Evolutionary conservation across 2,113 vertebrate species (phyloP).

Genomic region (Balaeniceps rex): DNA sequence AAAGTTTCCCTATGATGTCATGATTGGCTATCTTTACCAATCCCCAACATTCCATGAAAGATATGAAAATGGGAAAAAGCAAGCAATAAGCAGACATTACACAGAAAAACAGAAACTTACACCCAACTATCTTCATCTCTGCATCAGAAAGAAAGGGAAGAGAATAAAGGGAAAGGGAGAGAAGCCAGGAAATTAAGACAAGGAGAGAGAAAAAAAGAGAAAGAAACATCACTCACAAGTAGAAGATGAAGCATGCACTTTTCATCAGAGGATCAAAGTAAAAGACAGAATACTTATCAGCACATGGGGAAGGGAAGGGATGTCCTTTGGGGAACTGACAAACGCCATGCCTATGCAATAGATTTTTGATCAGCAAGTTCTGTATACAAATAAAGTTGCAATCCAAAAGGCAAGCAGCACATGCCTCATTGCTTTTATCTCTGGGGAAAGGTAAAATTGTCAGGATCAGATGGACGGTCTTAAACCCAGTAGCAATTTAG

Average conservation of each 20-base stretch:
- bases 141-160: conserved; percentile 74
- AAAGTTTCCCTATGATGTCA: conserved; percentile 8
- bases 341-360: conserved; percentile 48
- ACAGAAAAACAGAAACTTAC: conserved; percentile 81
- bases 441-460: conserved; percentile 29
- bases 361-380: conserved; percentile 46
- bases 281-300: conserved; percentile 64
- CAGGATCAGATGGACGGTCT: neutral
- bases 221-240: conserved; percentile 69
- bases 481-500: neutral
- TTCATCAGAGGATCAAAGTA: conserved; percentile 70
- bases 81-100: conserved; percentile 72
- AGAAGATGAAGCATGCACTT: conserved; percentile 70
- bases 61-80: conserved; percentile 67
- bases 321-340: conserved; percentile 48
- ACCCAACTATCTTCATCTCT: conserved; percentile 87
- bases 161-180: conserved; percentile 66
- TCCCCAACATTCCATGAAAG: conserved; percentile 70
- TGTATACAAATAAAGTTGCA: conserved; percentile 40
- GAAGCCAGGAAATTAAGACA: conserved; percentile 70
- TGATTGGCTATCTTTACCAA: conserved; percentile 2
- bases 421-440: conserved; percentile 28
- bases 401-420: conserved; percentile 31
- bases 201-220: conserved; percentile 70
- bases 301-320: conserved; percentile 55